Evolutionary conservation across 2,888 invertebrate species (phyloP).

Genomic region (Lithophane ornitopus): DNA sequence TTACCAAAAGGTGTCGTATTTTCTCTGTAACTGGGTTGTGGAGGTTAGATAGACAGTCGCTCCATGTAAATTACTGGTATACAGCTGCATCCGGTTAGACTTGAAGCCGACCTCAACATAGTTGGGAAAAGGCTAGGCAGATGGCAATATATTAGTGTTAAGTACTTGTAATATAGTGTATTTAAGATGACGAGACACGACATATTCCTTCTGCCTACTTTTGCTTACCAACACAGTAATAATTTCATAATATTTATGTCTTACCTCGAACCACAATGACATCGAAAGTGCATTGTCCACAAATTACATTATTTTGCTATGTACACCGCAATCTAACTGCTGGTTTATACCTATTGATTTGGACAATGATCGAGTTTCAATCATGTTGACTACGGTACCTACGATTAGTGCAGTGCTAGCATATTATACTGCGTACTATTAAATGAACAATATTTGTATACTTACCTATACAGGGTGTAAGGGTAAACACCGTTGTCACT

Average conservation of each 20-base stretch:
- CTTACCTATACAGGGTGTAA: no score
- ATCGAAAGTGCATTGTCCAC: conserved; percentile 21
- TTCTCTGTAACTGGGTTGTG: no score
- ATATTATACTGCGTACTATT: neutral
- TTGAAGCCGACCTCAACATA: no score
- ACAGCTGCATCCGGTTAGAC: no score
- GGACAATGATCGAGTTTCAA: conserved; percentile 25
- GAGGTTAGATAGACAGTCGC: no score
- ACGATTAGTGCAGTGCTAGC: neutral
- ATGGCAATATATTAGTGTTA: neutral
- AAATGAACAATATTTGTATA: no score
- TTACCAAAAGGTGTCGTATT: no score
- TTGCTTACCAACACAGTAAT: neutral
- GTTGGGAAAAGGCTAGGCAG: no score
- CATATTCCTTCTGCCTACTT: neutral
- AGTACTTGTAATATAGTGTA: neutral
- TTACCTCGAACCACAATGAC: neutral
- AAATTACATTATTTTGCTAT: conserved; percentile 15
- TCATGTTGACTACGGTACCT: conserved; percentile 1
- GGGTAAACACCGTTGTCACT: no score
- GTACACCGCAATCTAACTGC: conserved; percentile 16
- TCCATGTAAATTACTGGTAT: no score
- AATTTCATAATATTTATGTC: neutral
- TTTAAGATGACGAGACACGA: neutral
- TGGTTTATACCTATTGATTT: conserved; percentile 17